These are phyloP conservation scores for Drosophila antonietae DNA, from an alignment of 2,888 invertebrate genomes.

Conservation along the genomic window DNA sequence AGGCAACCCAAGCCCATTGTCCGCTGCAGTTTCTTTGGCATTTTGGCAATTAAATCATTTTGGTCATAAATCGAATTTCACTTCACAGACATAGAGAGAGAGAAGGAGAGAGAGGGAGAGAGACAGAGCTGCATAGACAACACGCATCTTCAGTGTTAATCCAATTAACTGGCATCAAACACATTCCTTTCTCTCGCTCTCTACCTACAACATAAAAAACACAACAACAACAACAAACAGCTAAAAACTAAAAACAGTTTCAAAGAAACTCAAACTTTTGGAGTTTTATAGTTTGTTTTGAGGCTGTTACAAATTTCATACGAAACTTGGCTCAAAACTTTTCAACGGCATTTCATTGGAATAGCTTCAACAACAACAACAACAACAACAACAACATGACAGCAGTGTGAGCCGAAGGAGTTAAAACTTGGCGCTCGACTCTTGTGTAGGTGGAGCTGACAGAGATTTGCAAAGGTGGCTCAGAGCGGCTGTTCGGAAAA, in stretches of 20 bases:
- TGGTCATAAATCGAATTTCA: constrained; percentile 69
- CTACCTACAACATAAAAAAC: constrained; percentile 10
- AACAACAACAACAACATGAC: no score
- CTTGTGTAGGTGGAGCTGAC: constrained; percentile 6
- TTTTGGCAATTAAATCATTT: constrained; percentile 77
- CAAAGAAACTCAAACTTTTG: constrained; percentile 76
- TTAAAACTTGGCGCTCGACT: background rate
- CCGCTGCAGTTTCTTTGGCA: constrained; percentile 37
- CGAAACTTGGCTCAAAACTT: constrained; percentile 71
- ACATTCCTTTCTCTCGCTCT: constrained; percentile 63
- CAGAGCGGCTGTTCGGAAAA: constrained; percentile 51
- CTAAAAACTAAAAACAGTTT: constrained; percentile 65
- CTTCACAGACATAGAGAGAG: constrained; percentile 10
- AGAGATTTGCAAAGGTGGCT: constrained; percentile 58
- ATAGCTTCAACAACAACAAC: constrained; percentile 34
- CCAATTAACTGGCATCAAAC: constrained; percentile 76
- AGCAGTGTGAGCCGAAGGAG: no score
- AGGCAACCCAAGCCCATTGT: constrained; percentile 14
- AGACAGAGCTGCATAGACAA: constrained; percentile 2
- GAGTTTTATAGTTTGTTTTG: constrained; percentile 72
- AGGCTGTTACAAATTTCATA: constrained; percentile 71
- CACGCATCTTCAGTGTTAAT: constrained; percentile 58
- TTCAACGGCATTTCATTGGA: constrained; percentile 73
- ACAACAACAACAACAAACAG: constrained; percentile 17
- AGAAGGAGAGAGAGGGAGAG: background rate